Conservation (phyloP, 1,140 invertebrate genomes). For the Pomacea maculata region DNA sequence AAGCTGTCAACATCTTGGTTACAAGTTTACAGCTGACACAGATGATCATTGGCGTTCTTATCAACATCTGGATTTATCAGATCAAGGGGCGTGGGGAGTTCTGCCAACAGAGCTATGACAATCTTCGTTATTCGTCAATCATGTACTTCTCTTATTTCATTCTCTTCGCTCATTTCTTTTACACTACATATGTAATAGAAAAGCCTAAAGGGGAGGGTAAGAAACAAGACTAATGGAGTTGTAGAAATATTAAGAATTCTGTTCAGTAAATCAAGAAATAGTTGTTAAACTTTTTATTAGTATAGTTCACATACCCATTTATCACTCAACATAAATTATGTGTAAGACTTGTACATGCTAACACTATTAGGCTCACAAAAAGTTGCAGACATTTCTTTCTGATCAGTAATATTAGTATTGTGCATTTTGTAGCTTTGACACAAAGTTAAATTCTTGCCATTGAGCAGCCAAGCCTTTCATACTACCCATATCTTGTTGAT, state of each 20-base stretch:
- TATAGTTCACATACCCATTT: background rate
- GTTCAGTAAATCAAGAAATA: too few relatives aligned
- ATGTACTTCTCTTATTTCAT: constrained; percentile 84
- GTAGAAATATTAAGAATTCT: too few relatives aligned
- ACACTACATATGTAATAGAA: constrained; percentile 61
- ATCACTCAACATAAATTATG: background rate
- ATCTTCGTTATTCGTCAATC: constrained; percentile 87
- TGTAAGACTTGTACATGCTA: background rate
- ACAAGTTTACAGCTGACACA: constrained; percentile 91
- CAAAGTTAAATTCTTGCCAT: background rate
- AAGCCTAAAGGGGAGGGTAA: background rate
- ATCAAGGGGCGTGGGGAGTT: constrained; percentile 71
- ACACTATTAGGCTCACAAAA: background rate
- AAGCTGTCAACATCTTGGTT: constrained; percentile 88
- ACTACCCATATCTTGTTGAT: background rate
- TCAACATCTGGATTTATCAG: constrained; percentile 85
- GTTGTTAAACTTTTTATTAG: too few relatives aligned
- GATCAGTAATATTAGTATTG: too few relatives aligned
- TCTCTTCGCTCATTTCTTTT: constrained; percentile 69
- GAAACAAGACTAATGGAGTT: constrained; percentile 19
- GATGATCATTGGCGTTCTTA: constrained; percentile 92
- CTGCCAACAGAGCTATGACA: constrained; percentile 87
- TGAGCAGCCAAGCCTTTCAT: too few relatives aligned
- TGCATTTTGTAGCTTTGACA: background rate
- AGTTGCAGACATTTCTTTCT: too few relatives aligned